Evolutionary conservation across 2,797 vertebrate species (phyloP), one percentile per base, ranked within the genome.

Genomic region (Tolypeutes matacus): DNA sequence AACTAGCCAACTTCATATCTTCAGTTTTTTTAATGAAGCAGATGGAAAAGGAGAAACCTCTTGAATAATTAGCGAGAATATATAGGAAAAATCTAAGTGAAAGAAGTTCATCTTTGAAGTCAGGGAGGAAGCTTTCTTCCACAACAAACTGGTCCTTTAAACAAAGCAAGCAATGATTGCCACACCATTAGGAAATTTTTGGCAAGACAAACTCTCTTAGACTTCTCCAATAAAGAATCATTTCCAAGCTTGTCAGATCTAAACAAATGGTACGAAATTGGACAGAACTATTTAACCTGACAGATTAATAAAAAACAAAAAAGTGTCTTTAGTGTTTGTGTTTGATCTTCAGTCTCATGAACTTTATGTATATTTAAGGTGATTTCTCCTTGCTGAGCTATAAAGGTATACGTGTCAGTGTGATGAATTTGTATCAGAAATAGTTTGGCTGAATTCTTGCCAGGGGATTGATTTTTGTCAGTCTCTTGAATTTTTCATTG

Each of bases 271-370:
- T 87, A 82, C 34, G 72, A 78, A 96, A 93, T 88, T 94, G 70
- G 14, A 83, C 60, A 73, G 80, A 62, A 11, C 27, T 82, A 64
- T 90, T 94, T 91, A 75, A 95, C 87, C 64, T 96, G 67, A 95
- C 46, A 94, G 58, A 93, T 88, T 93, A 90, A 95, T 80, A 34
- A 46, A 69, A 92, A 76, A 92, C 72, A 87, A 83, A 18, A 89
- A 81, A 39, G 42, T 72, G 46, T 88, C 64, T 87, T 93, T 89
- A 64, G 31, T 78, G 73, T 92, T 90, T 34, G 21, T 94, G 67
- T 92, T 96, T 95, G 93, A 94, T 95, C 95, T 95, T 93, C 81
- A 95, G 42, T 94, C 23, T 95, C 82, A 86, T 93, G 39, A 92
- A 95, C 18, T 85, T 94, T 39, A 58, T 88, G 51, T 95, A 65